These are phyloP conservation scores for Rhabdomys pumilio DNA, from an alignment of 2,797 vertebrate genomes.

Conservation along the genomic window DNA sequence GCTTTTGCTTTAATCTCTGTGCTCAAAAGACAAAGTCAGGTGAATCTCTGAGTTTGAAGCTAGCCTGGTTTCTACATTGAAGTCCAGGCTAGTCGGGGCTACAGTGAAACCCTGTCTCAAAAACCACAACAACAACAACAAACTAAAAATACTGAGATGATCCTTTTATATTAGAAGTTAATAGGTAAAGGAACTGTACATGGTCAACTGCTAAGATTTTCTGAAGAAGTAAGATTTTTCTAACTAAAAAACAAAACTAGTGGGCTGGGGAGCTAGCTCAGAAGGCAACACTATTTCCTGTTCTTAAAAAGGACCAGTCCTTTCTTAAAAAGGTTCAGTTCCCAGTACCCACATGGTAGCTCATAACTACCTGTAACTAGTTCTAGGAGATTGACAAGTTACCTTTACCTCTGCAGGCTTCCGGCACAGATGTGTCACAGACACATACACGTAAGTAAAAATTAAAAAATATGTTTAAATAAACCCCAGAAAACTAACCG, in stretches of 20 bases:
- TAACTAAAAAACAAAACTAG: conserved; percentile 20
- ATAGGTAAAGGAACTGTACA: conserved; percentile 44
- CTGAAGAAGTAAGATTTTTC: conserved; percentile 55
- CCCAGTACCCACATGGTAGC: background rate
- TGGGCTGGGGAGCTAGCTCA: background rate
- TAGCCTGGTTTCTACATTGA: background rate
- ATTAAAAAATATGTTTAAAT: background rate
- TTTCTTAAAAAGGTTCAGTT: background rate
- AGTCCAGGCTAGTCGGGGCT: background rate
- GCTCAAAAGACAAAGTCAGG: background rate
- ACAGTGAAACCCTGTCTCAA: background rate
- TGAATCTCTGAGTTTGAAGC: background rate
- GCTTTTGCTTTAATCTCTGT: background rate
- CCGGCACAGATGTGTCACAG: background rate
- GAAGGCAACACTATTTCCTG: background rate
- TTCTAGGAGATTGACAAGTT: background rate
- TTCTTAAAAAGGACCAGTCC: background rate
- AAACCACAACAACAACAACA: background rate
- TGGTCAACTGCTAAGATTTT: conserved; percentile 13
- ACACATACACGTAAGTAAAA: background rate
- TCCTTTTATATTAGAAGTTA: conserved; percentile 44
- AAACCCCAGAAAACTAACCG: background rate
- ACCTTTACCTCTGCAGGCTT: background rate
- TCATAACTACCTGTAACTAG: background rate
- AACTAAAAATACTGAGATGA: background rate